These are phyloP conservation scores for Pasiphila rectangulata DNA, from an alignment of 2,888 invertebrate genomes.

Conservation along the genomic window DNA sequence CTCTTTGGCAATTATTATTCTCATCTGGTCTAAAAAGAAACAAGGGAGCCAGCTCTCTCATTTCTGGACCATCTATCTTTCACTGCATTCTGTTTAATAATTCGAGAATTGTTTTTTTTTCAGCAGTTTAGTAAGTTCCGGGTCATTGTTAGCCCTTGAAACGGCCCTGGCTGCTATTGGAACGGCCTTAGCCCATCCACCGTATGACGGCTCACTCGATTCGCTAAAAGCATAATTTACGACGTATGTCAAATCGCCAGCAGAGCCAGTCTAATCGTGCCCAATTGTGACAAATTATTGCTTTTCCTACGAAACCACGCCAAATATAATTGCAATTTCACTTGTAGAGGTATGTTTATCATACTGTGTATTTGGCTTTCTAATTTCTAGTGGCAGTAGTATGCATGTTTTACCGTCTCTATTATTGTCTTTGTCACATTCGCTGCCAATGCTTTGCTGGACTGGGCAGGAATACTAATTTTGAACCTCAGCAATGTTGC, in stretches of 20 bases:
- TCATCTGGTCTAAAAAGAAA: too few relatives aligned
- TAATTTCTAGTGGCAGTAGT: neutral
- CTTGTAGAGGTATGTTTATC: conserved; percentile 51
- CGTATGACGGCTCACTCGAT: conserved; percentile 53
- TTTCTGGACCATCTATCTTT: neutral
- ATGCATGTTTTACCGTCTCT: neutral
- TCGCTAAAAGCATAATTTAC: conserved; percentile 69
- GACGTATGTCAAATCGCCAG: conserved; percentile 77
- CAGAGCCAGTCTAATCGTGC: conserved; percentile 78
- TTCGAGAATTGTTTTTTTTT: neutral
- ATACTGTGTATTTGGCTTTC: conserved; percentile 46
- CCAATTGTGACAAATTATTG: conserved; percentile 80
- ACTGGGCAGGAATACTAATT: too few relatives aligned
- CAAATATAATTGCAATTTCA: conserved; percentile 69
- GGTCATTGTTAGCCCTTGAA: neutral
- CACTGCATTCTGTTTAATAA: neutral
- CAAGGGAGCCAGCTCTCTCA: too few relatives aligned
- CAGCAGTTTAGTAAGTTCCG: neutral
- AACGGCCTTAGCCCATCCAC: conserved; percentile 31
- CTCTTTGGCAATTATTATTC: too few relatives aligned
- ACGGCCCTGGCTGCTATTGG: conserved; percentile 25
- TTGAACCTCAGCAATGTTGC: too few relatives aligned
- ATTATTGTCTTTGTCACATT: too few relatives aligned
- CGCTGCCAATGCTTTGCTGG: too few relatives aligned
- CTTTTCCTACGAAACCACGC: conserved; percentile 78